Evolutionary conservation across 2,888 invertebrate species (phyloP), one percentile per base, ranked within the genome.

Genomic region (Agrenia bidenticulata): DNA sequence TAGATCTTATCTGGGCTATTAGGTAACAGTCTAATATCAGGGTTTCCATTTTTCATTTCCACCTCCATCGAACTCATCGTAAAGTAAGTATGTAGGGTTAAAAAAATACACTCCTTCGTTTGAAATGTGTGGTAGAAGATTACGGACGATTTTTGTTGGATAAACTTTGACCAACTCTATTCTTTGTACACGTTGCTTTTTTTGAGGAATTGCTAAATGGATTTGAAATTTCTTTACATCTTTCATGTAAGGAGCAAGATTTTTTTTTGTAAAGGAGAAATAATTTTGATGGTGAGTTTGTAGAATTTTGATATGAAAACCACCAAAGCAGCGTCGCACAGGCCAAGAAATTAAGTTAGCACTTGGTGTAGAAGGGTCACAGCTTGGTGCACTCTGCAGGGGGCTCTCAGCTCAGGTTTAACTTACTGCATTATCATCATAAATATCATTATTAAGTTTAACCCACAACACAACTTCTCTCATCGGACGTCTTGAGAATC

Each of bases 341-440:
- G 68, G 62, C 63, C 68, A 63, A 65, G 69, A 73, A 73, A 73
- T 72, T 73, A 73, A 73, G 71, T 73, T 73, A 73, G 73, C 73
- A 73, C 73, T 73, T 73, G 66, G 67, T 66, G 69, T 66, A 67
- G 71, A 72, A 71, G 71, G 71, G 64, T 70, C 73, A 63, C 73
- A 73, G 73, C 68, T 51, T 67, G 73, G 66, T 57, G 67, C 63
- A 24, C 71, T 64, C 69, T 58, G 50, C 63, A 67, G 67, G 73
- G 32, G 32, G 32, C 58, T 61, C 66, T 65, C 67, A 56, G 61
- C 64, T 61, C 67, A 67, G 60, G 68, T 61, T 64, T 37, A 50
- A 32, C 37, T 39, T 51, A 59, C 37, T 39, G 37, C 26, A 41
- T 50, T 61, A 41, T 61, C 39, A 45, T 37, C 54, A 24, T 54